These are phyloP conservation scores for Luffia ferchaultella DNA, from an alignment of 2,888 invertebrate genomes.

Conservation along the genomic window DNA sequence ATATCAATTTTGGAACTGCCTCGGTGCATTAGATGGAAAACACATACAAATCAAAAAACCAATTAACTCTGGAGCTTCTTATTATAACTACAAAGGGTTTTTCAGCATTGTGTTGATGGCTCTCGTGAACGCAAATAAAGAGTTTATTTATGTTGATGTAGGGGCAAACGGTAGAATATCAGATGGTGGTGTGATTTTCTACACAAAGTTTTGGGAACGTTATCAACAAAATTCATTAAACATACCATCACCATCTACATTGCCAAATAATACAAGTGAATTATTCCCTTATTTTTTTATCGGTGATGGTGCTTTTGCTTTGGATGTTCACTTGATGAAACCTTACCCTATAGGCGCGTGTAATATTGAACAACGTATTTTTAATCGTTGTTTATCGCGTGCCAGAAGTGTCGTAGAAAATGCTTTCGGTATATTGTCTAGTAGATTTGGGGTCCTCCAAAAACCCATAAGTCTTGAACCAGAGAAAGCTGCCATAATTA, in stretches of 20 bases:
- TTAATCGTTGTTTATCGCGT: neutral
- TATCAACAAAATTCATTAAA: neutral
- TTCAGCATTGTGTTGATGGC: constrained; percentile 20
- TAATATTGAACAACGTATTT: neutral
- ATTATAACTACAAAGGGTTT: constrained; percentile 19
- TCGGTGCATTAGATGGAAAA: constrained; percentile 20
- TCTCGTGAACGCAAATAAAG: constrained; percentile 17
- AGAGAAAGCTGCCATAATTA: neutral
- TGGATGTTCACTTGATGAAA: neutral
- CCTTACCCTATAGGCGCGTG: neutral
- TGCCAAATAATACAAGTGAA: neutral
- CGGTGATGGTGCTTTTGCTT: neutral
- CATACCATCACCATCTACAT: neutral
- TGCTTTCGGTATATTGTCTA: neutral
- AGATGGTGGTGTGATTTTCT: constrained; percentile 9
- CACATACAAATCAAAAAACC: constrained; percentile 18
- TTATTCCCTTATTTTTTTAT: neutral
- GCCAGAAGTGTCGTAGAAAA: neutral
- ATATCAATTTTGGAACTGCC: constrained; percentile 20
- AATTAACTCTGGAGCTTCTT: constrained; percentile 15
- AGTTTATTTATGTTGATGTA: constrained; percentile 15
- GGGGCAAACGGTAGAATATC: constrained; percentile 17
- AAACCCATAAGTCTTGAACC: no score
- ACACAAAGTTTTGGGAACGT: neutral
- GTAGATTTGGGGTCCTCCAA: neutral